Percentiles rank a stretch among this genome's conserved stretches.
Conservation (phyloP, 2,113 vertebrate species). For the Ciconia boyciana region DNA sequence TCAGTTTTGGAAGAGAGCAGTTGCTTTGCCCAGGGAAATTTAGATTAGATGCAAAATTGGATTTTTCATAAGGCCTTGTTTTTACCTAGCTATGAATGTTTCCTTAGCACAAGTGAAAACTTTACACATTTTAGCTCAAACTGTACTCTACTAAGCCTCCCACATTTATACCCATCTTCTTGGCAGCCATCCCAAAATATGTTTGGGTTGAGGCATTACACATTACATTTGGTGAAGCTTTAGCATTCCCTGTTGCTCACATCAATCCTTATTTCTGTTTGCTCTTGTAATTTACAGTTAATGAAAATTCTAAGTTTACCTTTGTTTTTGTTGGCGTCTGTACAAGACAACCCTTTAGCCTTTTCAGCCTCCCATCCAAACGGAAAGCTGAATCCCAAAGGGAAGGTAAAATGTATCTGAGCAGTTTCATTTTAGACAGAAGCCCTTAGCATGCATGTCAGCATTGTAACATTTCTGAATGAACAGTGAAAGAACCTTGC, state of each 20-base stretch:
- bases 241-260: conserved; percentile 64
- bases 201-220: conserved; percentile 64
- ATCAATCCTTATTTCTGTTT: conserved; percentile 68
- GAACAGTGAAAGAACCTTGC: conserved; percentile 14
- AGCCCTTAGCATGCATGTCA: background rate
- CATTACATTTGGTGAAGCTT: conserved; percentile 63
- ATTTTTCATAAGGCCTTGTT: conserved; percentile 63
- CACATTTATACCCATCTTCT: conserved; percentile 49
- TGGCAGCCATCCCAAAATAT: conserved; percentile 68
- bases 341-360: conserved; percentile 62
- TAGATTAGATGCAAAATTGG: conserved; percentile 55
- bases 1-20: conserved; percentile 32
- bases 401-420: conserved; percentile 37
- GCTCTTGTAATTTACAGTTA: conserved; percentile 70
- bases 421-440: conserved; percentile 38
- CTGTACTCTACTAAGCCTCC: conserved; percentile 57
- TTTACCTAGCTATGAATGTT: conserved; percentile 53
- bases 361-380: conserved; percentile 45
- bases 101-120: conserved; percentile 65
- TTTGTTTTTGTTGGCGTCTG: conserved; percentile 62
- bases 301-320: conserved; percentile 72
- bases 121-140: conserved; percentile 62
- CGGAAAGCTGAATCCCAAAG: conserved; percentile 36
- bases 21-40: conserved; percentile 53
- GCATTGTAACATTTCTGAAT: conserved; percentile 31